Base-by-base conservation (phyloP, 1,140 invertebrate species). In the Riptortus pedestris region DNA sequence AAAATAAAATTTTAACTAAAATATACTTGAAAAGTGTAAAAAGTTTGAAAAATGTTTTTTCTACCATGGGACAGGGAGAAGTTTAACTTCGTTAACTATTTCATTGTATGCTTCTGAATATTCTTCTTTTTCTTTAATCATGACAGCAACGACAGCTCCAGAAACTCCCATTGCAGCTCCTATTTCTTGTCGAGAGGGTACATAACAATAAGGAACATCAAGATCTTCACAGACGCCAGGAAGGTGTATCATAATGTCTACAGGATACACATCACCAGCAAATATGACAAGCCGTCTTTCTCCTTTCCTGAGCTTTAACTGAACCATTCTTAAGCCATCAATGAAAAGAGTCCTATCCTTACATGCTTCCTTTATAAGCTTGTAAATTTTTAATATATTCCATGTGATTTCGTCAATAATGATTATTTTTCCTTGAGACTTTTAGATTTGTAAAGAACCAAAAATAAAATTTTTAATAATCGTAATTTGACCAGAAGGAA, bases 181-280 rank as follows among this genome's bases (percentile, higher is more conserved):
- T n/a, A 98, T 81, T 73, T 96, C 93, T 72, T 85, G 81, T 60
- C 89, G 82, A 22, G 91, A 93, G 5, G 95, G 95, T 5, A 85
- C 87, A 73, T 90, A 98, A 66, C 89, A 86, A 73, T 98, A 98
- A 0, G 94, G 93, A 66, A 96, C 83, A 47, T 85, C 79, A 71
- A 88, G 88, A 47, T 96, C 90, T 75, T 99, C 96, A 73, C 95
- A 98, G 0, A 98, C 85, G 1, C 85, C 84, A 1, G 96, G 95
- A 71, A 99, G 78, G 73, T 99, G 96, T 69, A 89, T 92, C 83
- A 97, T 93, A 16, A 97, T 91, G 72, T 99, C 95, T 31, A 98
- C 82, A 0, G 96, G 96, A 63, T 87, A 87, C 27, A 96, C 90
- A 79, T 98, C 93, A 7, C 95, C 96, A 71, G 94, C 94, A 74